phyloP scores from a whole-genome alignment of 2,888 invertebrate genomes.

The Ichneumon xanthorius region DNA sequence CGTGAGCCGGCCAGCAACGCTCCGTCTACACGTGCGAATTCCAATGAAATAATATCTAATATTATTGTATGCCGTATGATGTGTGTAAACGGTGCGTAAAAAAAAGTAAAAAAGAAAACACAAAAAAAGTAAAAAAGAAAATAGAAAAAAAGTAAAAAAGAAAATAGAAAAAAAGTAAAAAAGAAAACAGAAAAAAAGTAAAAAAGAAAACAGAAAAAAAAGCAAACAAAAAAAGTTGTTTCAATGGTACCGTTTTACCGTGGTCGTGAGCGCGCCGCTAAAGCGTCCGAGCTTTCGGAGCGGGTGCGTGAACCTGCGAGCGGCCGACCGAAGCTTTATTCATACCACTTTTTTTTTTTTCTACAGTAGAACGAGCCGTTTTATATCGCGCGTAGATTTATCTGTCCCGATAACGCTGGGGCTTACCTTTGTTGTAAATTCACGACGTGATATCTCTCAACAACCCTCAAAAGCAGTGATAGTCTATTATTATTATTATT shows the following conservation, averaged over 20 bases:
- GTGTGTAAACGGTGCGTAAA: neutral
- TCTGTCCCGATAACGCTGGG: neutral
- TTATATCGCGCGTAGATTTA: neutral
- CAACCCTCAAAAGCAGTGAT: no score
- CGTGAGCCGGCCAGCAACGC: no score
- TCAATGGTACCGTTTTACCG: neutral
- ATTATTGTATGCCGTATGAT: neutral
- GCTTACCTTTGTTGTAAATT: neutral
- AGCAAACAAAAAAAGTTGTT: neutral
- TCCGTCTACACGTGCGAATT: no score
- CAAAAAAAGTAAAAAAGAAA: no score
- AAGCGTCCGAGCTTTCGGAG: neutral
- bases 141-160: no score
- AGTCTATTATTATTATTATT: no score
- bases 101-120: no score
- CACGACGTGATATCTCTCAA: constrained; percentile 1
- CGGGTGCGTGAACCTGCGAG: neutral
- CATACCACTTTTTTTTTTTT: neutral
- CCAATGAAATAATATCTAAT: no score
- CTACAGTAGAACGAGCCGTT: neutral
- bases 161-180: constrained; percentile 4
- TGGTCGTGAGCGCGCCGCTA: neutral
- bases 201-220: neutral
- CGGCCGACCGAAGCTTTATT: neutral
- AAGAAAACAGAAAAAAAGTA: neutral